phyloP scores from a whole-genome alignment of 30 jellyfish, hydroid and myxozoan genomes.

The Kudoa iwatai region DNA sequence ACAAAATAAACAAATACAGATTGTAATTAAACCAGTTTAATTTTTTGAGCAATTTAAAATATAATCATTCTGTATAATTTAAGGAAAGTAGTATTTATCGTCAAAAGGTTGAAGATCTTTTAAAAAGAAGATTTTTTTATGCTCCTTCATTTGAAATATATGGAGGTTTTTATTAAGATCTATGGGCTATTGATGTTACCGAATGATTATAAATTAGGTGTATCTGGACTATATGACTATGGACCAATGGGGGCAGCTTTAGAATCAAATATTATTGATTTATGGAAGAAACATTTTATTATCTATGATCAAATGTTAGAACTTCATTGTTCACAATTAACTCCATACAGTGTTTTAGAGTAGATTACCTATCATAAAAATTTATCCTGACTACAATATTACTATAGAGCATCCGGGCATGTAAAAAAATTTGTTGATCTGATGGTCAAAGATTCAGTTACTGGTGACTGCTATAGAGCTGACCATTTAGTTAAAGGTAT shows the following conservation, averaged over 20 bases:
- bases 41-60: too few relatives aligned
- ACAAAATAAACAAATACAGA: too few relatives aligned
- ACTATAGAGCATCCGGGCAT: slow-evolving; percentile 63
- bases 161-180: slow-evolving; percentile 23
- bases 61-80: too few relatives aligned
- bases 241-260: slow-evolving; percentile 99
- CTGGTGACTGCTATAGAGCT: slow-evolving; percentile 85
- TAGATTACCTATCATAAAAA: slow-evolving; percentile 1
- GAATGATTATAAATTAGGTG: slow-evolving; percentile 13
- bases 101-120: slow-evolving; percentile 48
- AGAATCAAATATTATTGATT: slow-evolving; percentile 38
- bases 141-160: slow-evolving; percentile 83
- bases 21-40: too few relatives aligned
- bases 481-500: slow-evolving; percentile 69
- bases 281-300: slow-evolving; percentile 83
- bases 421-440: slow-evolving; percentile 64
- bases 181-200: background rate
- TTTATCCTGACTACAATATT: background rate
- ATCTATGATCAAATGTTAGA: slow-evolving; percentile 62
- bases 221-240: slow-evolving; percentile 82
- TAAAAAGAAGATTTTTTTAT: slow-evolving; percentile 56
- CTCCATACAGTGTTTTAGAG: slow-evolving; percentile 70
- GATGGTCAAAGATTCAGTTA: slow-evolving; percentile 37
- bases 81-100: too few relatives aligned
- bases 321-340: slow-evolving; percentile 61